Percentiles rank a stretch among this genome's conserved stretches.
phyloP scores from a whole-genome alignment of 2,797 vertebrate genomes.

The Sternotherus odoratus region DNA sequence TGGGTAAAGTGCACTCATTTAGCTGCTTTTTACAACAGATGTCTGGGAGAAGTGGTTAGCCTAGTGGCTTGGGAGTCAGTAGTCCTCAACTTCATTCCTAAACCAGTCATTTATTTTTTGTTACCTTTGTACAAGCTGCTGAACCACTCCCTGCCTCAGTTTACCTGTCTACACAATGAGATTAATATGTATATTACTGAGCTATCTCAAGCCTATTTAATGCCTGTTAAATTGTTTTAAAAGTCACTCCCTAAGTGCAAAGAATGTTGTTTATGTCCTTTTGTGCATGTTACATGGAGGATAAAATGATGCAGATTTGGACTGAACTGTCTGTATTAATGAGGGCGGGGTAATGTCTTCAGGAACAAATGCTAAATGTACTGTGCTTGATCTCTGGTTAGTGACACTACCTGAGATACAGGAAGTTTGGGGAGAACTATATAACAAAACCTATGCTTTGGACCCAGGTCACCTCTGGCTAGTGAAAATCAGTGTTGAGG shows the following conservation, averaged over 20 bases:
- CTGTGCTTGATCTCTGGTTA: background rate
- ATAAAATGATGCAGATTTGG: background rate
- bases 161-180: background rate
- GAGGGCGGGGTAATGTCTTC: background rate
- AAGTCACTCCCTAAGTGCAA: background rate
- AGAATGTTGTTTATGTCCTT: background rate
- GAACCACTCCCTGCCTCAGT: background rate
- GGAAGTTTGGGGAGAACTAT: background rate
- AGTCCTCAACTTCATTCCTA: background rate
- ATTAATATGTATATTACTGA: background rate
- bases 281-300: background rate
- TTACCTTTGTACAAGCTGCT: conserved; percentile 31
- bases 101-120: background rate
- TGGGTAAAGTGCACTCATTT: background rate
- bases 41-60: background rate
- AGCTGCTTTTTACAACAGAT: background rate
- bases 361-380: background rate
- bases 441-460: background rate
- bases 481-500: background rate
- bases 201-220: background rate
- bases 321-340: background rate
- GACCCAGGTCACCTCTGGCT: background rate
- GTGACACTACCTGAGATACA: background rate
- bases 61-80: background rate
- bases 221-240: background rate